A percentile compares a stretch with the other conserved stretches of the same genome.
Conservation (phyloP, 2,113 vertebrate species). For the Ceyx melanurus region DNA sequence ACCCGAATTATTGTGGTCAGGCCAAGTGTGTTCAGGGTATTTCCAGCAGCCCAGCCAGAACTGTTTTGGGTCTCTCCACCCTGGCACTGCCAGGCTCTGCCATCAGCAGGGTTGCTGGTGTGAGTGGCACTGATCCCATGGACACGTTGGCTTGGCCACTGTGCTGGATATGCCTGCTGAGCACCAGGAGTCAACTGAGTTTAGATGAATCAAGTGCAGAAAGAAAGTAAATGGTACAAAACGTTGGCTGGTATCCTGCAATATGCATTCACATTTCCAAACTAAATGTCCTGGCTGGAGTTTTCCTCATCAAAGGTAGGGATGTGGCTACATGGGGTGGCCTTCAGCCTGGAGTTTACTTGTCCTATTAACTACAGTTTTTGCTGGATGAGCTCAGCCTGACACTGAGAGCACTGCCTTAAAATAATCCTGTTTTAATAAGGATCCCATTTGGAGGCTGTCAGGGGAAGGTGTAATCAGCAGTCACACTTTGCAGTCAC, state of each 20-base stretch:
- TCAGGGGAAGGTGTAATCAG: constrained; percentile 29
- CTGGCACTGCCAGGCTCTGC: not conserved
- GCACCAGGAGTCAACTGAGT: not conserved
- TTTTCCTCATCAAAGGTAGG: not conserved
- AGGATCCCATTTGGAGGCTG: not conserved
- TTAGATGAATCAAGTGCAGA: not conserved
- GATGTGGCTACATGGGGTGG: accelerated
- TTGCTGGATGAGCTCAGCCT: not conserved
- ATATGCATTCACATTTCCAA: not conserved
- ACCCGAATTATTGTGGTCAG: not conserved
- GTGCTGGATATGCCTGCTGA: accelerated
- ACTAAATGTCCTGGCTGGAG: not conserved
- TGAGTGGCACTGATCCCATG: too few species aligned
- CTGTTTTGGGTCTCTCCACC: not conserved
- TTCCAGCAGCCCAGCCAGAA: not conserved
- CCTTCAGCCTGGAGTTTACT: not conserved
- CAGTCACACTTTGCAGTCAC: not conserved
- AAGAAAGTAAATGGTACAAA: not conserved
- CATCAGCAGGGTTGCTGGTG: not conserved
- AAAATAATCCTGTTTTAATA: constrained; percentile 51
- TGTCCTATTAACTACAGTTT: not conserved
- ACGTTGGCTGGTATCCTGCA: not conserved
- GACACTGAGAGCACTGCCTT: not conserved
- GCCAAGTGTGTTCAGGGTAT: not conserved
- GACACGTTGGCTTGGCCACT: not conserved